Evolutionary conservation across 2,113 vertebrate genomes (phyloP).

Genomic region (Phaethornis superciliosus): DNA sequence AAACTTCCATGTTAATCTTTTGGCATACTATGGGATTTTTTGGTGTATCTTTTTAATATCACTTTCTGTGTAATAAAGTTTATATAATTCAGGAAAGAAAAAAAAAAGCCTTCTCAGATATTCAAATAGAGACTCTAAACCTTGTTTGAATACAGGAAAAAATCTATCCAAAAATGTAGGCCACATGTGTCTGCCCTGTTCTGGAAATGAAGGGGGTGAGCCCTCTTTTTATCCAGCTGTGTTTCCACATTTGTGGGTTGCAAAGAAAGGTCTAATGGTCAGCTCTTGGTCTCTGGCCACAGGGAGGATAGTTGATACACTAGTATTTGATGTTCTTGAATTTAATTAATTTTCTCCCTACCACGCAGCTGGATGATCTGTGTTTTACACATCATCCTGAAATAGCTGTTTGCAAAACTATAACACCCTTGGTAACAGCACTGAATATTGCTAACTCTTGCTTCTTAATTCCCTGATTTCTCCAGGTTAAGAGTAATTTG

Average conservation of each 20-base stretch:
- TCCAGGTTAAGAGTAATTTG: not conserved
- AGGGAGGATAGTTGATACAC: not conserved
- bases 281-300: not conserved
- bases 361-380: not conserved
- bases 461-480: not conserved
- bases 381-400: not conserved
- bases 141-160: not conserved
- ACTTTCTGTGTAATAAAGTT: constrained; percentile 12
- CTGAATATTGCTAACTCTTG: not conserved
- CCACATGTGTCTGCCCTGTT: not conserved
- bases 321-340: not conserved
- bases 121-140: not conserved
- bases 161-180: not conserved
- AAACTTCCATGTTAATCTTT: constrained; percentile 2
- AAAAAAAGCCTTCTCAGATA: not conserved
- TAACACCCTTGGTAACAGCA: not conserved
- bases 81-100: not conserved
- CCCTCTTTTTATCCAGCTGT: not conserved
- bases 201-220: not conserved
- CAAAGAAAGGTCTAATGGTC: not conserved
- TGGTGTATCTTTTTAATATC: not conserved
- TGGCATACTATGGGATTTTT: not conserved
- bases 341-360: not conserved
- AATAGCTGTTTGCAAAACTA: not conserved
- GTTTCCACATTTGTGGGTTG: not conserved